Evolutionary conservation across 2,113 vertebrate species (phyloP).

Genomic region (Origma solitaria): DNA sequence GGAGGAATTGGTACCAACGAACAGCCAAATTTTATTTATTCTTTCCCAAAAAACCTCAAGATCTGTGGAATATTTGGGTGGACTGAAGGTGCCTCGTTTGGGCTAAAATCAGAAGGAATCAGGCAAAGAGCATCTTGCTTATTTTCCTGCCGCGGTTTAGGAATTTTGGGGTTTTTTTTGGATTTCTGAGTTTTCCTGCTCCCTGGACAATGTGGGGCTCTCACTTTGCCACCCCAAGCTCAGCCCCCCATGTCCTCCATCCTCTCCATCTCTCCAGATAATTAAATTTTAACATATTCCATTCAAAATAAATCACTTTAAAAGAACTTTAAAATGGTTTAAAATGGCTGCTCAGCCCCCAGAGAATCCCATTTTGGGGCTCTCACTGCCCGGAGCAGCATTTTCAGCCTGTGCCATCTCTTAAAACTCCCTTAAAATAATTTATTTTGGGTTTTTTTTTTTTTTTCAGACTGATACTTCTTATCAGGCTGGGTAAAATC

Average conservation of each 20-base stretch:
- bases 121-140: neutral
- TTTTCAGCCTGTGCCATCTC: rapidly evolving
- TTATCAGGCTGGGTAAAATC: neutral
- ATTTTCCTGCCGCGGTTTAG: rapidly evolving
- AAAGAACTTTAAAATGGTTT: rapidly evolving
- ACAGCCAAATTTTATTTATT: neutral
- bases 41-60: neutral
- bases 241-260: rapidly evolving
- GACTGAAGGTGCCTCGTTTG: neutral
- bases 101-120: neutral
- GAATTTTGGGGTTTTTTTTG: neutral
- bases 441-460: neutral
- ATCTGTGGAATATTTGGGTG: neutral
- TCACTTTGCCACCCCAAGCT: neutral
- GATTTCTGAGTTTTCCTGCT: neutral
- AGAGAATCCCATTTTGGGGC: rapidly evolving
- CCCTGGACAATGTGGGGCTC: neutral
- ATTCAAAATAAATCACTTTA: neutral
- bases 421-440: rapidly evolving
- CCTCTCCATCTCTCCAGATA: neutral
- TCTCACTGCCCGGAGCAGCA: neutral
- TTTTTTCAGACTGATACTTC: neutral
- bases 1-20: neutral
- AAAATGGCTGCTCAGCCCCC: rapidly evolving
- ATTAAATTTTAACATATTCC: neutral